These are phyloP conservation scores for Meloidogyne floridensis DNA, from an alignment of 1,140 invertebrate genomes.

Conservation along the genomic window DNA sequence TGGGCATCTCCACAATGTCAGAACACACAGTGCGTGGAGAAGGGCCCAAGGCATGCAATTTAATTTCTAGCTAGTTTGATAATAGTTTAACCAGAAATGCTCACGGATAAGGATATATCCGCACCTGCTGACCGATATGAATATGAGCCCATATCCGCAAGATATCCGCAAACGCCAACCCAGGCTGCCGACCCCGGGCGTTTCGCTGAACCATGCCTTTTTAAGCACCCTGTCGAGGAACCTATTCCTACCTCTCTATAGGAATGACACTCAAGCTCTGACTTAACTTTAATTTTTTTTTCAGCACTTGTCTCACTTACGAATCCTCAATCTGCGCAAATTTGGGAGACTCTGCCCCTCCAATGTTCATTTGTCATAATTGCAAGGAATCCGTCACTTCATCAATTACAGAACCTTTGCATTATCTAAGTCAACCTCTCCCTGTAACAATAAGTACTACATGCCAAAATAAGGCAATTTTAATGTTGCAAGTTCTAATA, in stretches of 20 bases:
- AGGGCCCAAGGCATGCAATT: slow-evolving; percentile 37
- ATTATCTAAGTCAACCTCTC: slow-evolving; percentile 86
- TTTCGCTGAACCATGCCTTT: too few relatives aligned
- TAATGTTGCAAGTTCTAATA: neutral
- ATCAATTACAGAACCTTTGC: slow-evolving; percentile 70
- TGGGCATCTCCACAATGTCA: slow-evolving; percentile 55
- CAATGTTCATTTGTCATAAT: slow-evolving; percentile 90
- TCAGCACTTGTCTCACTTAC: slow-evolving; percentile 68
- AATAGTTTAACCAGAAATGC: too few relatives aligned
- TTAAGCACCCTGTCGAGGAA: too few relatives aligned
- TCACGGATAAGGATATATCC: too few relatives aligned
- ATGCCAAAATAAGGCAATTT: slow-evolving; percentile 89
- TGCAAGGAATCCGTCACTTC: slow-evolving; percentile 84
- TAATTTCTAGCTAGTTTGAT: too few relatives aligned
- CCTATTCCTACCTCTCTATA: too few relatives aligned
- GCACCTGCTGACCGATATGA: too few relatives aligned
- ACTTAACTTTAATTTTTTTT: slow-evolving; percentile 2
- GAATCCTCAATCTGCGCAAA: slow-evolving; percentile 71
- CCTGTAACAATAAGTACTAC: slow-evolving; percentile 87
- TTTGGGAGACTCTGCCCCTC: slow-evolving; percentile 81
- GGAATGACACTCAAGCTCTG: too few relatives aligned
- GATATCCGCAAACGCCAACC: too few relatives aligned
- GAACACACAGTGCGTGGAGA: slow-evolving; percentile 49
- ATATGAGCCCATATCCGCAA: too few relatives aligned
- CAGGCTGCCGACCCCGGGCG: too few relatives aligned